Evolutionary conservation across 2,888 invertebrate species (phyloP), one percentile per base, ranked within the genome.

Genomic region (Shargacucullia verbasci): DNA sequence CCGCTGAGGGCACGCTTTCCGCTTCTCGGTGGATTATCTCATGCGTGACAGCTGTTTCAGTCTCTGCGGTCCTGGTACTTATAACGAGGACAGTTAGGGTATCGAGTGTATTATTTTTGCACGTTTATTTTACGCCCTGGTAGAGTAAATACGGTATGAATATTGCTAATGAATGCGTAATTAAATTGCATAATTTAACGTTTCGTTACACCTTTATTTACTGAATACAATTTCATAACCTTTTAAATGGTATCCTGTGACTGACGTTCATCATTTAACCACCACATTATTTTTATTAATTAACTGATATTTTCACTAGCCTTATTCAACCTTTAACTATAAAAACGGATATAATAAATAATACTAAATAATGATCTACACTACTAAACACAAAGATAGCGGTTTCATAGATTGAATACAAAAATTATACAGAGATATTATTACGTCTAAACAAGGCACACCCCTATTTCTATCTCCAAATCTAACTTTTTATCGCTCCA

Each of bases 21-120:
- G 82, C 85, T 82, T 80, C 76, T 79, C 69, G 73, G 50, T 70
- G 84, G 89, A 89, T 91, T 92, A 91, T 90, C 86, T 92, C 87
- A 88, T 84, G 90, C 91, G 90, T 92, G 91, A 88, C 91, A 92
- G 90, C 83, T 86, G 87, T 82, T 83, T 76, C 76, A 78, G 78
- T 80, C 73, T 84, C 79, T 83, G 80, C 60, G 76, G 71, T 77
- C 79, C 77, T 81, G 81, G 82, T 83, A 82, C 82, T 86, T 82
- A 83, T 63, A 62, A 78, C 66, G 78, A 72, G 75, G 78, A 68
- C 53, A 59, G 47, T 61, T 60, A 56, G 56, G 45, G 50, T 60
- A 45, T 45, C 44, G 49, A 47, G 45, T 47, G n/a, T 49, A 33
- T 46, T 46, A 49, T 52, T 48, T 57, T 52, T n/a, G 31, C 31